Conservation (phyloP, 2,113 vertebrate species). For the Pollachius pollachius region DNA sequence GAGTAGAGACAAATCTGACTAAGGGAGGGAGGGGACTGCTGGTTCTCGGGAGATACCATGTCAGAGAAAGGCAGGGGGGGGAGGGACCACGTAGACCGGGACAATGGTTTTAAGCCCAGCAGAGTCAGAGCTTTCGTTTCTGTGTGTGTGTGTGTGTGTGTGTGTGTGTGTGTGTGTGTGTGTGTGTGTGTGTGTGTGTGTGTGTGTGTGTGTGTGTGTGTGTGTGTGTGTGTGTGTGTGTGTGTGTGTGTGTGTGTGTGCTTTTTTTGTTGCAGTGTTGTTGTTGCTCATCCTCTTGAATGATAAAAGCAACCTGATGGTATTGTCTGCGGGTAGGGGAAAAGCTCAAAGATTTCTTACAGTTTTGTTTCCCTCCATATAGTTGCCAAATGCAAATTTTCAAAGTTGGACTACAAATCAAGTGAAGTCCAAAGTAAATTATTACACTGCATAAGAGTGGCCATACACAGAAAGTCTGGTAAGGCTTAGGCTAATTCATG, state of each 20-base stretch:
- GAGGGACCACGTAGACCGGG: slow-evolving; percentile 15
- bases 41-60: slow-evolving; percentile 68
- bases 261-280: background rate
- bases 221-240: background rate
- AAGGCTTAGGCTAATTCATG: too few relatives aligned
- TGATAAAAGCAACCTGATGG: too few relatives aligned
- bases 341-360: too few relatives aligned
- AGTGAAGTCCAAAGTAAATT: too few relatives aligned
- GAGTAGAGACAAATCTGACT: slow-evolving; percentile 76
- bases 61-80: slow-evolving; percentile 34
- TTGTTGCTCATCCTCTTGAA: too few relatives aligned
- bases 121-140: slow-evolving; percentile 20
- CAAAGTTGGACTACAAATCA: too few relatives aligned
- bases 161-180: slow-evolving; percentile 1
- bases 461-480: too few relatives aligned
- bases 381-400: too few relatives aligned
- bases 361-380: too few relatives aligned
- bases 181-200: background rate
- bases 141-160: background rate
- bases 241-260: slow-evolving; percentile 2
- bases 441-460: too few relatives aligned
- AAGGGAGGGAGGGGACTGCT: slow-evolving; percentile 70
- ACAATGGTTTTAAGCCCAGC: slow-evolving; percentile 31
- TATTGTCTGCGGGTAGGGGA: too few relatives aligned
- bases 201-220: background rate